Evolutionary conservation across 2,113 vertebrate genomes (phyloP), one percentile per base, ranked within the genome.

Genomic region (Lichenostomus cassidix): DNA sequence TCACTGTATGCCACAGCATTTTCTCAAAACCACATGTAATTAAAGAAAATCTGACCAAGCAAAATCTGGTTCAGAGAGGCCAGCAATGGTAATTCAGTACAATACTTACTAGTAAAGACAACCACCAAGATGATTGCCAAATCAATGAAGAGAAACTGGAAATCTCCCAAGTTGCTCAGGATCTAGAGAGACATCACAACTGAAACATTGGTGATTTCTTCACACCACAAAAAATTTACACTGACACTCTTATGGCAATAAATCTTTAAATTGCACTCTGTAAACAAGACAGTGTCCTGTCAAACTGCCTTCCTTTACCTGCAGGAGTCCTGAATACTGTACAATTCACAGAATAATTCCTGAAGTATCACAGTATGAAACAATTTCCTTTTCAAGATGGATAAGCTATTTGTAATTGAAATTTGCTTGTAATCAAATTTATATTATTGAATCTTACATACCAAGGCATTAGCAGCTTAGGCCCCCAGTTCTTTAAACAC

Each of bases 71-170:
- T 70, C 24, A 49, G 9, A 73, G 41, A 92, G 89, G 62, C 46
- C 62, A 89, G 20, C 13, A 79, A 50, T 2, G 25, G 12, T 53
- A 85, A 85, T 59, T 86, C 50, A 90, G 27, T 35, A 49, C 15
- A 85, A 89, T 94, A 99, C 99, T 99, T 97, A 99, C 99, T 99
- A 89, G 99, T 99, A 96, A 99, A 99, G 77, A 99, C 99, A 90
- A 99, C 97, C 47, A 99, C 95, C 92, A 99, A 97, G 96, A 99
- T 99, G 98, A 99, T 99, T 87, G 98, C 99, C 91, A 99, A 98
- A 95, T 99, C 99, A 44, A 99, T 99, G 96, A 99, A 99, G 94
- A 99, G 99, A 97, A 99, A 99, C 98, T 99, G 99, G 94, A 99
- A 99, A 67, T 99, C 99, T 93, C 99, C 99, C 59, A 99, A 96